Percentiles rank a stretch among this genome's conserved stretches.
These are phyloP conservation scores for Watsonalla binaria DNA, from an alignment of 2,888 invertebrate species.

Conservation along the genomic window DNA sequence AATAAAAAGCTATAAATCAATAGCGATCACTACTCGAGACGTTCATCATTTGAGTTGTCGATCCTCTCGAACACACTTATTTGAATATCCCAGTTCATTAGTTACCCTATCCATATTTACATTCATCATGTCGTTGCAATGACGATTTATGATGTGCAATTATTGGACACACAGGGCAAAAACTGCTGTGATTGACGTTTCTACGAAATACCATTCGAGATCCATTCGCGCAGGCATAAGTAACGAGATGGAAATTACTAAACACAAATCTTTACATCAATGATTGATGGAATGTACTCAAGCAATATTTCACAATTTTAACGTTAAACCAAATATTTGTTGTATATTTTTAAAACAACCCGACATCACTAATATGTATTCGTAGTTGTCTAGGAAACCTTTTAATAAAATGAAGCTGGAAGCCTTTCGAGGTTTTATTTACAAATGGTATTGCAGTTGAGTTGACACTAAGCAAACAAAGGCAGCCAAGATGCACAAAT, in stretches of 20 bases:
- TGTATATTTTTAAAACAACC: too few species aligned
- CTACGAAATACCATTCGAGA: neutral
- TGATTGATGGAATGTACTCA: too few species aligned
- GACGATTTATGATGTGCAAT: conserved; percentile 65
- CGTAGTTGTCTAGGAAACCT: neutral
- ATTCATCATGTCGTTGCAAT: conserved; percentile 56
- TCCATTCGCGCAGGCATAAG: neutral
- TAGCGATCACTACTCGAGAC: neutral
- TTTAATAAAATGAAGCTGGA: neutral
- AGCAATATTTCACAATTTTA: too few species aligned
- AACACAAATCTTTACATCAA: neutral
- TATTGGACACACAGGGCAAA: conserved; percentile 40
- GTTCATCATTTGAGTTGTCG: conserved; percentile 2
- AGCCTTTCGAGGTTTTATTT: neutral
- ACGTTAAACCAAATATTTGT: too few species aligned
- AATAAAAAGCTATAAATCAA: too few species aligned
- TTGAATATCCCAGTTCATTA: conserved; percentile 22
- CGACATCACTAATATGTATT: too few species aligned
- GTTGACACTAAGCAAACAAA: neutral
- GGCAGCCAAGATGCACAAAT: neutral
- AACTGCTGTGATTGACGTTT: conserved; percentile 51
- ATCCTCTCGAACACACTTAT: conserved; percentile 9
- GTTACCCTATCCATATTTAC: conserved; percentile 38
- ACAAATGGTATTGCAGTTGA: neutral
- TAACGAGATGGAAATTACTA: neutral